These are phyloP conservation scores for Oceanodroma tethys DNA, from an alignment of 2,113 vertebrate genomes.

Conservation along the genomic window DNA sequence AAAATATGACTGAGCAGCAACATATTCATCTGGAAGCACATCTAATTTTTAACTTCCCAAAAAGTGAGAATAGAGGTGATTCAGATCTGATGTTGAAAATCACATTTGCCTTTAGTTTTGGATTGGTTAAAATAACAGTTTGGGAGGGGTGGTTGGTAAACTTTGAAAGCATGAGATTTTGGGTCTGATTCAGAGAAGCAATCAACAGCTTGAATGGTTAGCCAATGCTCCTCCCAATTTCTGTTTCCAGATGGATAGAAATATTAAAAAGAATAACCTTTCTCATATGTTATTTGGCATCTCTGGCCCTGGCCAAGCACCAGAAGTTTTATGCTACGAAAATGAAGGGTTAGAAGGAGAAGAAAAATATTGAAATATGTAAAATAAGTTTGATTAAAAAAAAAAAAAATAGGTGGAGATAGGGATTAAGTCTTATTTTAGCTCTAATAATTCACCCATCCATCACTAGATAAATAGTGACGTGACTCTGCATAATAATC, in stretches of 20 bases:
- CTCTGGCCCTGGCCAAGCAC: neutral
- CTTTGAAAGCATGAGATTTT: neutral
- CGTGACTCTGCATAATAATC: neutral
- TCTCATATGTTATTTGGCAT: neutral
- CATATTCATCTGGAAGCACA: neutral
- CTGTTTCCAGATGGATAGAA: conserved; percentile 7
- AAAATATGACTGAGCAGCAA: neutral
- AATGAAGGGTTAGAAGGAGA: neutral
- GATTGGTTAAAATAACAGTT: neutral
- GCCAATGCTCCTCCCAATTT: neutral
- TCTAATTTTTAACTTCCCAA: neutral
- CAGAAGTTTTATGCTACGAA: neutral
- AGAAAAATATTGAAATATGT: neutral
- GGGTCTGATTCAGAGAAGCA: conserved; percentile 1
- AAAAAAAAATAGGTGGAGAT: neutral
- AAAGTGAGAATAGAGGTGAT: neutral
- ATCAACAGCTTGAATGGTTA: neutral
- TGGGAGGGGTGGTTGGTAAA: neutral
- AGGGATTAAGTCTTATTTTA: conserved; percentile 11
- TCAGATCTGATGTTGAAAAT: neutral
- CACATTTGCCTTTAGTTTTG: neutral
- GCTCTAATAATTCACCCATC: neutral
- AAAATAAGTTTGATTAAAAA: neutral
- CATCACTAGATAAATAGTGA: conserved; percentile 6
- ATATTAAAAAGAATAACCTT: neutral